These are phyloP conservation scores for Lamprologus callipterus DNA, from an alignment of 2,113 vertebrate species.

Conservation along the genomic window DNA sequence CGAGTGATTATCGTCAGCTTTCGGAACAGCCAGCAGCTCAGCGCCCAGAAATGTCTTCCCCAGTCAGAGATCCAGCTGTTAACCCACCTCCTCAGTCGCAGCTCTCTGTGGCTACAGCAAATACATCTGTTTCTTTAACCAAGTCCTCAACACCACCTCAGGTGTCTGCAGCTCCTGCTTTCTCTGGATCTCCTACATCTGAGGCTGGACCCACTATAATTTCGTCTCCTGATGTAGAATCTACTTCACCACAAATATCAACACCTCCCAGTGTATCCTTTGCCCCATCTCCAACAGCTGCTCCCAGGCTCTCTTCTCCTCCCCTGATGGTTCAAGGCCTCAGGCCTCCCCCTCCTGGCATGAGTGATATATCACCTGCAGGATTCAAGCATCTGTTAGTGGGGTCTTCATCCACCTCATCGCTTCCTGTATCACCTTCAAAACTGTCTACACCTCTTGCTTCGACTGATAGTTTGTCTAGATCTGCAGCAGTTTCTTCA, in stretches of 20 bases:
- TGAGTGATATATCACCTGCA: background rate
- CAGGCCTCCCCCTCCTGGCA: conserved; percentile 4
- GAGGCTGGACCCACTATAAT: background rate
- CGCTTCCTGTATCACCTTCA: conserved; percentile 6
- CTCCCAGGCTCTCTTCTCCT: conserved; percentile 39
- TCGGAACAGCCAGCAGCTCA: conserved; percentile 33
- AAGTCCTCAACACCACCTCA: conserved; percentile 13
- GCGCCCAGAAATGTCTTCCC: conserved; percentile 29
- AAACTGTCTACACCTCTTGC: background rate
- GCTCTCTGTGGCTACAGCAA: conserved; percentile 2
- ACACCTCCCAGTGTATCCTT: conserved; percentile 5
- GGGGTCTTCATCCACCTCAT: conserved; percentile 19
- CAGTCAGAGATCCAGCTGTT: conserved; percentile 27
- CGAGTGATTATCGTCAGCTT: conserved; percentile 35
- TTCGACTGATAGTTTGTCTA: background rate
- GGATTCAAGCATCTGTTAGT: background rate
- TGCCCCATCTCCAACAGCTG: conserved; percentile 3
- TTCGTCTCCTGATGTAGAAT: background rate
- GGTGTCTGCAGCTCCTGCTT: background rate
- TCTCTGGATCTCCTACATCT: conserved; percentile 21
- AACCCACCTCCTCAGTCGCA: conserved; percentile 25
- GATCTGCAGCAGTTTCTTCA: background rate
- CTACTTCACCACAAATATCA: conserved; percentile 20
- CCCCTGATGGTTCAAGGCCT: conserved; percentile 29
- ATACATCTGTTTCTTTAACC: background rate